Percentiles rank a stretch among this genome's conserved stretches.
Evolutionary conservation across 2,888 invertebrate species (phyloP).

Genomic region (Scaptomyza cyrtandrae): DNA sequence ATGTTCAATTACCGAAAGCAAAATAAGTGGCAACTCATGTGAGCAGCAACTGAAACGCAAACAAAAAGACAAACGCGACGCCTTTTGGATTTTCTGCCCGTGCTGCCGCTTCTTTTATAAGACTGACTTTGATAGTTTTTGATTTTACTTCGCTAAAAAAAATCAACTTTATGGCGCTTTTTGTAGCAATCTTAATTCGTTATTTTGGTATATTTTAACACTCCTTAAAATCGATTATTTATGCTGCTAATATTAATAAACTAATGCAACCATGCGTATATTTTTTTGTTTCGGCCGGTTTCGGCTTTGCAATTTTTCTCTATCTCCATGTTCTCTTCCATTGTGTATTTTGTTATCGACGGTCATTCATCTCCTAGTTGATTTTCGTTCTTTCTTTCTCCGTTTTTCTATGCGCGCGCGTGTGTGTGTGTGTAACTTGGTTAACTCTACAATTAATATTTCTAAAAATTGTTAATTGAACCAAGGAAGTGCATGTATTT

Average conservation of each 20-base stretch:
- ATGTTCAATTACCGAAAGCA: slow-evolving; percentile 58
- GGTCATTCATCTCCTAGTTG: slow-evolving; percentile 78
- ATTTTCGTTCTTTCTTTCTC: slow-evolving; percentile 66
- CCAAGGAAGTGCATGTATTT: slow-evolving; percentile 3
- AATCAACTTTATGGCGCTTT: slow-evolving; percentile 31
- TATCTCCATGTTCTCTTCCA: slow-evolving; percentile 57
- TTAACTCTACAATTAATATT: slow-evolving; percentile 50
- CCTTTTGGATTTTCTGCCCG: slow-evolving; percentile 57
- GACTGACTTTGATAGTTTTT: slow-evolving; percentile 60
- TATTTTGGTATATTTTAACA: slow-evolving; percentile 20
- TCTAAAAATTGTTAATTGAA: slow-evolving; percentile 13
- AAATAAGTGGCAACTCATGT: slow-evolving; percentile 74
- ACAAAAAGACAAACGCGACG: slow-evolving; percentile 71
- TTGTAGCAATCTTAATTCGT: slow-evolving; percentile 15
- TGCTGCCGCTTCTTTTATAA: slow-evolving; percentile 46
- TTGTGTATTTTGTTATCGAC: slow-evolving; percentile 74
- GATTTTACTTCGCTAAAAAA: slow-evolving; percentile 20
- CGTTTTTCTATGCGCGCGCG: slow-evolving; percentile 51
- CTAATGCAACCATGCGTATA: slow-evolving; percentile 65
- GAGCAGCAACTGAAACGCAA: slow-evolving; percentile 56
- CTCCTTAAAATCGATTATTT: slow-evolving; percentile 24
- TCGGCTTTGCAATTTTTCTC: slow-evolving; percentile 59
- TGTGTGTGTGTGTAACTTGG: slow-evolving; percentile 35
- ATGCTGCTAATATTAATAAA: slow-evolving; percentile 30
- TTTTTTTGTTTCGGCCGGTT: slow-evolving; percentile 56